A percentile compares a stretch with the other conserved stretches of the same genome.
These are phyloP conservation scores for human (Homo sapiens) DNA, from an alignment of 2,113 vertebrate species.

Conservation along the genomic window GRCh38 chr11:18480001-18480500, in stretches of 20 bases:
- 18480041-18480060: background rate
- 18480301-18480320: conserved; percentile 82
- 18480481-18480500: conserved; percentile 84
- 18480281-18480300: conserved; percentile 70
- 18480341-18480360: conserved; percentile 87
- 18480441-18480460: conserved; percentile 89
- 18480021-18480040: background rate
- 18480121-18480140: background rate
- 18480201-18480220: background rate
- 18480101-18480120: background rate
- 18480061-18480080: background rate
- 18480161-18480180: background rate
- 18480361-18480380: conserved; percentile 94
- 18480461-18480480: conserved; percentile 88
- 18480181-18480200: conserved; percentile 2
- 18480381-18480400: conserved; percentile 94
- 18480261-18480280: background rate
- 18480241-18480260: background rate
- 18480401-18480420: conserved; percentile 89
- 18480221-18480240: background rate
- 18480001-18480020: background rate
- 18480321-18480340: conserved; percentile 87
- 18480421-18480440: conserved; percentile 91
- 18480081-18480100: background rate
- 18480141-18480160: background rate